phyloP scores from a whole-genome alignment of 2,797 vertebrate genomes.

The Eremophila alpestris region DNA sequence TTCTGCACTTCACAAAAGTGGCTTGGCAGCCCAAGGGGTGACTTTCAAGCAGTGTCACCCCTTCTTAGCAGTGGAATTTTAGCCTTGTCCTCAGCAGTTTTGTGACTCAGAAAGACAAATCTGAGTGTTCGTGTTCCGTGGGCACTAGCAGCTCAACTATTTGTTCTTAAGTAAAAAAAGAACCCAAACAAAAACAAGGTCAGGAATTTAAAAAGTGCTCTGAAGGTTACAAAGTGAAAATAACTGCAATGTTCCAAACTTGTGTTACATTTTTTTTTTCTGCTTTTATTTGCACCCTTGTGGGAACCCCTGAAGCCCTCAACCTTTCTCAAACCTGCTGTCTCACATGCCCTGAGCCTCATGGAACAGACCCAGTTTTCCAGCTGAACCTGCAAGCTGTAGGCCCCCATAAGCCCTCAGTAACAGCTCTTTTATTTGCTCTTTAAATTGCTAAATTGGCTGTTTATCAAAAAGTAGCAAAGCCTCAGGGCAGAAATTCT shows the following conservation, averaged over 20 bases:
- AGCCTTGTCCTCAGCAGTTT: neutral
- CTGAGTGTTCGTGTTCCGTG: neutral
- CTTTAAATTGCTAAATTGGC: neutral
- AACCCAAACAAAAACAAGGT: neutral
- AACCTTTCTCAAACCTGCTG: neutral
- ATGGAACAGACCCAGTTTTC: neutral
- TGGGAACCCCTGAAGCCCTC: neutral
- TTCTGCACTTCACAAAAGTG: neutral
- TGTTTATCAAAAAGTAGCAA: neutral
- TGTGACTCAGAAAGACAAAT: neutral
- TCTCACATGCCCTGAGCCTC: neutral
- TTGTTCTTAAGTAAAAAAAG: neutral
- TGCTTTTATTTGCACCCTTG: neutral
- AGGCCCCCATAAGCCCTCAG: neutral
- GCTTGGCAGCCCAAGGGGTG: neutral
- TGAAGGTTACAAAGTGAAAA: neutral
- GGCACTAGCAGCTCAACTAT: neutral
- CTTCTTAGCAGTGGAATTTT: neutral
- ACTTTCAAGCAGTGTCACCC: neutral
- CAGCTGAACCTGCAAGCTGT: neutral
- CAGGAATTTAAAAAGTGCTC: neutral
- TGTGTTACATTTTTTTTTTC: neutral
- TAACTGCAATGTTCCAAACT: neutral
- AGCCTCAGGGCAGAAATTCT: neutral
- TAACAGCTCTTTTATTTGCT: neutral